These are phyloP conservation scores for Sardinella longiceps DNA, from an alignment of 2,797 vertebrate species.

Conservation along the genomic window DNA sequence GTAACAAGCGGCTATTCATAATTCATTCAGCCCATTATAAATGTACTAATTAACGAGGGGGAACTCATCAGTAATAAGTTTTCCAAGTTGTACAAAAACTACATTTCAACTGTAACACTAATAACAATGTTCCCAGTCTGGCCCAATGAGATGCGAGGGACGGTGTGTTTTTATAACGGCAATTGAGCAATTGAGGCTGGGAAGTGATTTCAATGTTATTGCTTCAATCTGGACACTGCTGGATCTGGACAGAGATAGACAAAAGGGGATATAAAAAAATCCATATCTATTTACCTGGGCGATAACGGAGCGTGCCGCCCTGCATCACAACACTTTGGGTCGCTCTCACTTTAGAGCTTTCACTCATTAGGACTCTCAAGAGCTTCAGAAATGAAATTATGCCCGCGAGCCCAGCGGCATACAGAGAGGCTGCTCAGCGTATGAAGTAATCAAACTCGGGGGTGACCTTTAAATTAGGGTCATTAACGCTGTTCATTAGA, in stretches of 20 bases:
- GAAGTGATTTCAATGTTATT: constrained; percentile 32
- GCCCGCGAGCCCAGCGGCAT: not conserved
- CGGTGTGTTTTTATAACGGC: not conserved
- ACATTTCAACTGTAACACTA: not conserved
- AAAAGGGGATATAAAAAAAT: constrained; percentile 52
- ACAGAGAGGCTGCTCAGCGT: not conserved
- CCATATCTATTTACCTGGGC: constrained; percentile 46
- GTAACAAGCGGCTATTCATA: not conserved
- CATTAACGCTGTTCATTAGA: constrained; percentile 43
- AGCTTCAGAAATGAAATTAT: constrained; percentile 6
- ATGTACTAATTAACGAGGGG: not conserved
- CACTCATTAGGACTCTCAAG: constrained; percentile 17
- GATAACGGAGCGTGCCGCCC: not conserved
- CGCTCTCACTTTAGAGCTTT: not conserved
- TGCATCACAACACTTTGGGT: not conserved
- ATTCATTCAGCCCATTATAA: not conserved
- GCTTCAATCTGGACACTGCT: constrained; percentile 38
- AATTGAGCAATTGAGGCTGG: constrained; percentile 26
- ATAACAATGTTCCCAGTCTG: not conserved
- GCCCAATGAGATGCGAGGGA: not conserved
- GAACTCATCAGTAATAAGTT: not conserved
- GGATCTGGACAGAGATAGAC: constrained; percentile 1
- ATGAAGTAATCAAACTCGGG: constrained; percentile 36
- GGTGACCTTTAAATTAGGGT: constrained; percentile 40
- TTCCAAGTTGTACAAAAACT: not conserved